Base-by-base conservation (phyloP, 2,797 vertebrate species). In the Rhinogobio ventralis region DNA sequence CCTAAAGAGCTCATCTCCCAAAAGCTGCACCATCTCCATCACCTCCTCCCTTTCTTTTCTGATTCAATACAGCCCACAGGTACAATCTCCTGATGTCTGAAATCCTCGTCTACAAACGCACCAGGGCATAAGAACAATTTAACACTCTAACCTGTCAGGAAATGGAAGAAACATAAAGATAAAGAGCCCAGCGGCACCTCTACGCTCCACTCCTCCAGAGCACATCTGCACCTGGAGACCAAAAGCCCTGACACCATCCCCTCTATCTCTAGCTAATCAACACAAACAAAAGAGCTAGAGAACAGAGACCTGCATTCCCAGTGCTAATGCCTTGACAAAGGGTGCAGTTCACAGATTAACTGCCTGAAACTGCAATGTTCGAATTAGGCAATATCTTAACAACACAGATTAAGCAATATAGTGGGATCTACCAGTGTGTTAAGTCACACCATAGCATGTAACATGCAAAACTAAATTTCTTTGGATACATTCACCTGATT, bases 101-200 rank as follows among this genome's bases (percentile, higher is more conserved):
- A 49, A 83, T 36, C 74, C 79, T 86, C 39, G 36, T 57, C 79
- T 86, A 85, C 76, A 83, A 88, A 88, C 81, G 20, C 88, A 85
- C 79, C 72, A 60, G 78, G 85, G 86, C 90, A 87, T 66, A 60
- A 88, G 78, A 86, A 77, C 77, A 86, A 88, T 88, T 86, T 85
- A 66, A 79, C 77, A 80, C 81, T 57, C 64, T 39, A 85, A 79
- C 68, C 80, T 86, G 84, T 67, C 73, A 84, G 71, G 72, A 87
- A 84, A 83, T 67, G 66, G 72, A 42, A 60, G 74, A 78, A 83
- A 72, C 42, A 23, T 14, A 87, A 77, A 71, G 14, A 77, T 71
- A 51, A 67, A 51, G 53, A 85, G 39, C 42, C 66, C 23, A 45
- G 53, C 1, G 1, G 76, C 66, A 79, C 28, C 42, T 72, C 42